Conservation (phyloP, 2,888 invertebrate species). For the Agrotis puta region DNA sequence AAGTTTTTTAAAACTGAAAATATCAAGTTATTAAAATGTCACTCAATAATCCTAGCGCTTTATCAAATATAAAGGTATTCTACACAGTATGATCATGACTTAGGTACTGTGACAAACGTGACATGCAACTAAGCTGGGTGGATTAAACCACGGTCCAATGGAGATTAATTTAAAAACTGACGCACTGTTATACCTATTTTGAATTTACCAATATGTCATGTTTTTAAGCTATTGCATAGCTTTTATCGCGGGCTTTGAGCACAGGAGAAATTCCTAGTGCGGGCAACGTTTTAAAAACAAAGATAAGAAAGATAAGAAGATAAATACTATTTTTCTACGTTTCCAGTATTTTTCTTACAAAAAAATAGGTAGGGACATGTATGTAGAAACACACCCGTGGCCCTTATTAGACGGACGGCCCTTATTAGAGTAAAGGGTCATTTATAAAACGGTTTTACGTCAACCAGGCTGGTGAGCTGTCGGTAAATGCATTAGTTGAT, state of each 20-base stretch:
- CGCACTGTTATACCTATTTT: conserved; percentile 11
- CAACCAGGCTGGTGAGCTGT: conserved; percentile 53
- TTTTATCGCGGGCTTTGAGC: too few relatives aligned
- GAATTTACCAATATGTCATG: background rate
- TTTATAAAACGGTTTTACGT: conserved; percentile 60
- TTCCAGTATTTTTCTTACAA: conserved; percentile 6
- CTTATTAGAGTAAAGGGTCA: conserved; percentile 58
- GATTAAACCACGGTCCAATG: conserved; percentile 44
- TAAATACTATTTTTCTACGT: too few relatives aligned
- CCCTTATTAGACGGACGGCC: conserved; percentile 40
- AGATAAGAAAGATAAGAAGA: too few relatives aligned
- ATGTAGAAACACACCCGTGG: conserved; percentile 25
- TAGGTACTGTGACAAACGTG: conserved; percentile 26
- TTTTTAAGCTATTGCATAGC: too few relatives aligned
- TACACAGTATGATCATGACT: conserved; percentile 32
- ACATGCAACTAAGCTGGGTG: conserved; percentile 38
- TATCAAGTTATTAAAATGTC: background rate
- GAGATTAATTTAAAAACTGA: conserved; percentile 57
- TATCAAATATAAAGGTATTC: conserved; percentile 18
- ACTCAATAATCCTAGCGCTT: conserved; percentile 16
- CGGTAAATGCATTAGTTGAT: conserved; percentile 66
- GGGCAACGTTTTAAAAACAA: too few relatives aligned
- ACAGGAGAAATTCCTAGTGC: too few relatives aligned
- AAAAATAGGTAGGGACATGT: conserved; percentile 9
- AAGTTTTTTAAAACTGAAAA: background rate